Conservation (phyloP, 2,113 vertebrate genomes). For the Perognathus longimembris region DNA sequence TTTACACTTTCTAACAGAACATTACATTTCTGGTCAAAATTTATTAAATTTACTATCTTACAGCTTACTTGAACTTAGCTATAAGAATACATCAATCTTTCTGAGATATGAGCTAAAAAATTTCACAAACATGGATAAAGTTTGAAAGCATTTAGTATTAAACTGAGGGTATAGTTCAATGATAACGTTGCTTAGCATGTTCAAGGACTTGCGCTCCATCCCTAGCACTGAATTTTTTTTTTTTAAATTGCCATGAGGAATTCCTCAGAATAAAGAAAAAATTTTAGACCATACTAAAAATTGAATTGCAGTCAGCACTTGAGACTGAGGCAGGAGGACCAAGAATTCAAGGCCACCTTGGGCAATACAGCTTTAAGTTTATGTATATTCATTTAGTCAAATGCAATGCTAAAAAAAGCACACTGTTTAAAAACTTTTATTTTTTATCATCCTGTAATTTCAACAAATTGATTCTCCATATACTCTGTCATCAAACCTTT, state of each 20-base stretch:
- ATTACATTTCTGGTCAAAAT: slow-evolving; percentile 10
- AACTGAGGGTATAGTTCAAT: neutral
- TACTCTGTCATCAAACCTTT: neutral
- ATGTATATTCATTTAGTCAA: neutral
- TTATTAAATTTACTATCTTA: neutral
- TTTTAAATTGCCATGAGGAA: neutral
- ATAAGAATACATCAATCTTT: slow-evolving; percentile 25
- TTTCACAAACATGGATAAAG: neutral
- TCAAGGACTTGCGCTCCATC: neutral
- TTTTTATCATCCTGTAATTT: neutral
- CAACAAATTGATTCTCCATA: neutral
- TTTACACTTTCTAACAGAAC: neutral
- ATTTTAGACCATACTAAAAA: neutral
- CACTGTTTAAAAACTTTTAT: neutral
- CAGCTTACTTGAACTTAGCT: neutral
- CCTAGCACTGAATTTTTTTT: neutral
- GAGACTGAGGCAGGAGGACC: neutral
- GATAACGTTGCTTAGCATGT: neutral
- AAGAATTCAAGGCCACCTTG: neutral
- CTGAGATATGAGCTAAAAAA: neutral
- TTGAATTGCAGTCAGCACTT: neutral
- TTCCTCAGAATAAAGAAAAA: neutral
- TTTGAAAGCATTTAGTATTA: neutral
- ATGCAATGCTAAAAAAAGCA: neutral
- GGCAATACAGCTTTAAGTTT: neutral